phyloP scores from a whole-genome alignment of 2,888 invertebrate species.

The Leucophenga montana region DNA sequence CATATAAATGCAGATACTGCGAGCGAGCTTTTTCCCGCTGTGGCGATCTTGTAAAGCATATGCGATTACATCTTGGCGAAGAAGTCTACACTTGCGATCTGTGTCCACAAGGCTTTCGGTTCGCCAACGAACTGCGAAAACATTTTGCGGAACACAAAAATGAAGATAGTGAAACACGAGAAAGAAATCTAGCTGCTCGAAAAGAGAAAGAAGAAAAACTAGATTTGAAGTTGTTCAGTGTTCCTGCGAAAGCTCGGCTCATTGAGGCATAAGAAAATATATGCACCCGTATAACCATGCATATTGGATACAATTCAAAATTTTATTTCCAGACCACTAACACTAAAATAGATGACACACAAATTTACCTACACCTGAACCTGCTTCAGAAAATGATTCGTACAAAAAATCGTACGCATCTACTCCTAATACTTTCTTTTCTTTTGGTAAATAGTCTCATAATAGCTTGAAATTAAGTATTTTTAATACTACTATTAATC shows the following conservation, averaged over 20 bases:
- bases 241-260: not conserved
- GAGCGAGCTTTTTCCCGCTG: slow-evolving; percentile 76
- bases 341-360: too few species aligned
- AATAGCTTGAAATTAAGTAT: too few species aligned
- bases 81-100: slow-evolving; percentile 75
- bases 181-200: slow-evolving; percentile 39
- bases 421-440: too few species aligned
- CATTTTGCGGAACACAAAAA: slow-evolving; percentile 45
- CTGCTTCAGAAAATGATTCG: too few species aligned
- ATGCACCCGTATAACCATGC: too few species aligned
- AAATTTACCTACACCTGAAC: too few species aligned
- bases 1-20: slow-evolving; percentile 73
- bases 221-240: not conserved
- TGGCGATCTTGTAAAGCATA: slow-evolving; percentile 76
- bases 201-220: not conserved
- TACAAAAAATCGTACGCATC: too few species aligned
- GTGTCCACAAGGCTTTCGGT: slow-evolving; percentile 52
- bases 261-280: too few species aligned
- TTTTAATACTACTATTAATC: too few species aligned
- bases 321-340: too few species aligned
- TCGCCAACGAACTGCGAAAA: slow-evolving; percentile 42
- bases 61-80: slow-evolving; percentile 75
- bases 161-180: slow-evolving; percentile 40
- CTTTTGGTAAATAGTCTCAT: too few species aligned
- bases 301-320: too few species aligned